These are phyloP conservation scores for Crocodylus rhombifer DNA, from an alignment of 2,797 vertebrate genomes.

Conservation along the genomic window DNA sequence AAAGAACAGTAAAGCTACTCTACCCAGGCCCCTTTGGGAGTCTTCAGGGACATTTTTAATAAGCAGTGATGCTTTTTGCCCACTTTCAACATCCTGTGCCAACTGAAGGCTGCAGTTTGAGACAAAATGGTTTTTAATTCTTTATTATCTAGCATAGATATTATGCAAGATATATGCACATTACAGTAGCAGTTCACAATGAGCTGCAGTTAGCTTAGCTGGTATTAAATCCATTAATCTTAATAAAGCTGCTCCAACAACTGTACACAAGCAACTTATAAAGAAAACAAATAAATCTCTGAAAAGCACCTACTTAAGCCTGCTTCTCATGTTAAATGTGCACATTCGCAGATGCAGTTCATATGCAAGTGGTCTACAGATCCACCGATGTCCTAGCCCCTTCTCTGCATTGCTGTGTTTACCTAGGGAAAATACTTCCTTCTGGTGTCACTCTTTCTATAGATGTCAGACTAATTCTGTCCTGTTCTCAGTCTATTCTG, in stretches of 20 bases:
- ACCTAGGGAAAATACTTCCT: conserved; percentile 3
- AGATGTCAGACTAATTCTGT: too few relatives aligned
- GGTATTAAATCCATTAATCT: background rate
- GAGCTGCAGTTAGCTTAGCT: fast-evolving
- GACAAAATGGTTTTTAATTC: background rate
- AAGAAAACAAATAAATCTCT: background rate
- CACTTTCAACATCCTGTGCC: fast-evolving
- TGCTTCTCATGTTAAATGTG: background rate
- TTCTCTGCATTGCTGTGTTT: background rate
- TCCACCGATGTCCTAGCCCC: too few relatives aligned
- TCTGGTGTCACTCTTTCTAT: background rate
- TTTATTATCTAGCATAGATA: background rate
- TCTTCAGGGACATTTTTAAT: background rate
- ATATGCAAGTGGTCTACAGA: background rate
- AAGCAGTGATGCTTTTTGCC: background rate
- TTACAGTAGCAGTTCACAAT: fast-evolving
- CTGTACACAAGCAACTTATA: fast-evolving
- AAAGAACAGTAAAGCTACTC: background rate
- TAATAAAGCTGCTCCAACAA: background rate
- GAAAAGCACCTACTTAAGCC: background rate
- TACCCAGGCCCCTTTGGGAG: background rate
- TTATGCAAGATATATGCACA: fast-evolving
- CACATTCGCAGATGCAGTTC: background rate
- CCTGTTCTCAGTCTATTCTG: fast-evolving
- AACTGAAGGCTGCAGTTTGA: background rate